Percentiles rank a stretch among this genome's conserved stretches.
These are phyloP conservation scores for Crocallis elinguaria DNA, from an alignment of 2,888 invertebrate species.

Conservation along the genomic window DNA sequence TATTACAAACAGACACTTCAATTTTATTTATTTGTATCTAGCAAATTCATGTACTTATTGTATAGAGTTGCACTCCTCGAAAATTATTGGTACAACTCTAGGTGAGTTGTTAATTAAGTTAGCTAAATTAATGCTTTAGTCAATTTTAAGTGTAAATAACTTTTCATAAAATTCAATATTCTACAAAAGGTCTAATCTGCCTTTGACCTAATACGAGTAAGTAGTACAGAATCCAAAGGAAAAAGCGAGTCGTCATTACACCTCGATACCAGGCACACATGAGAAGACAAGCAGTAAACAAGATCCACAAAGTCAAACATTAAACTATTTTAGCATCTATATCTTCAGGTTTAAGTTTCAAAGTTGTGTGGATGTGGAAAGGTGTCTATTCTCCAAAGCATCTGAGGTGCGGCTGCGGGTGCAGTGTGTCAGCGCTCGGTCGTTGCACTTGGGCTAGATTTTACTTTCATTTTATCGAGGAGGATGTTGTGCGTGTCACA, in stretches of 20 bases:
- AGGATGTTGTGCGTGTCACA: constrained; percentile 42
- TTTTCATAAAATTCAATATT: neutral
- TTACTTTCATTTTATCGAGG: constrained; percentile 76
- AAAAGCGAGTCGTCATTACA: constrained; percentile 38
- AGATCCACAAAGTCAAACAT: constrained; percentile 19
- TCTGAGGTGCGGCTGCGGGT: constrained; percentile 56
- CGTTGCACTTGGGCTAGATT: constrained; percentile 71
- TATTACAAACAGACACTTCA: no score
- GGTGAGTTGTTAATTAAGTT: no score
- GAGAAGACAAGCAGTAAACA: constrained; percentile 34
- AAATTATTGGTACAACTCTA: no score
- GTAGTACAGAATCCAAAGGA: constrained; percentile 32
- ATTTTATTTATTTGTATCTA: no score
- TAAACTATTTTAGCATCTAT: constrained; percentile 10
- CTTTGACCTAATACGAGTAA: constrained; percentile 31
- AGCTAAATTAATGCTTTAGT: no score
- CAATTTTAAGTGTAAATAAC: neutral
- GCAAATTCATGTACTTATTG: no score
- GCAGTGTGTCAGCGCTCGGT: constrained; percentile 75
- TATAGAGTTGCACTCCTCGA: no score
- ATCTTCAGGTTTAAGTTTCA: constrained; percentile 10
- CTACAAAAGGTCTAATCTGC: no score
- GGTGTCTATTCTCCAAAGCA: constrained; percentile 33
- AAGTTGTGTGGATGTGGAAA: constrained; percentile 11
- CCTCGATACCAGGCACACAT: constrained; percentile 32